Evolutionary conservation across 2,888 invertebrate genomes (phyloP), one percentile per base, ranked within the genome.

Genomic region (Marasmarcha lunaedactyla): DNA sequence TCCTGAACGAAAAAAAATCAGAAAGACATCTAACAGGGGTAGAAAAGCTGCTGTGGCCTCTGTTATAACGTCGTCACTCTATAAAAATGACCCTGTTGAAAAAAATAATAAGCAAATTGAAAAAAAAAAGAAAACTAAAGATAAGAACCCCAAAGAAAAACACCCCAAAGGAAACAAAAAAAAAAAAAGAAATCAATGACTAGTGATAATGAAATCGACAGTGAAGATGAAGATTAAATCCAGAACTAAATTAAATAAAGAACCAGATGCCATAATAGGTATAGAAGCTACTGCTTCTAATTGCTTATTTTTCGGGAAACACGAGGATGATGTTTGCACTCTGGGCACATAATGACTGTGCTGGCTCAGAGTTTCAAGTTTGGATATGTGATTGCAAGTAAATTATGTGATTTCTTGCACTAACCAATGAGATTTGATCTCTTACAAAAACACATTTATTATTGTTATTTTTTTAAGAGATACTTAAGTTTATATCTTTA

Each of bases 351-450:
- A n/a, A n/a, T n/a, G n/a, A n/a, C n/a, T n/a, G n/a, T 35, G 47
- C 42, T 41, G 42, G 48, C 12, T 33, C 48, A 43, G 46, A 48
- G 33, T 43, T 41, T 40, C 40, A 46, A 36, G 37, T 42, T 20
- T 48, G 46, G 46, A 47, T 47, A n/a, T 47, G 46, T 42, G 47
- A 47, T n/a, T 44, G 41, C 30, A 45, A 41, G 15, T 47, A 41
- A 42, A 33, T 42, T 33, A 1, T 11, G 33, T 38, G 26, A 20
- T 15, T 38, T 38, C 25, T 26, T 37, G 3, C n/a, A 30, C 10
- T 26, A 12, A 3, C 9, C 2, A 25, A 26, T 9, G 12, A 12
- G 3, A 11, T 26, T 38, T 38, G 10, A 26, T 33, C 33, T 30
- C 14, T 38, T 15, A 30, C 7, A 13, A 14, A 3, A 33, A 15